A percentile compares a stretch with the other conserved stretches of the same genome.
These are phyloP conservation scores for Chymomyza amoena DNA, from an alignment of 2,888 invertebrate genomes.

Conservation along the genomic window DNA sequence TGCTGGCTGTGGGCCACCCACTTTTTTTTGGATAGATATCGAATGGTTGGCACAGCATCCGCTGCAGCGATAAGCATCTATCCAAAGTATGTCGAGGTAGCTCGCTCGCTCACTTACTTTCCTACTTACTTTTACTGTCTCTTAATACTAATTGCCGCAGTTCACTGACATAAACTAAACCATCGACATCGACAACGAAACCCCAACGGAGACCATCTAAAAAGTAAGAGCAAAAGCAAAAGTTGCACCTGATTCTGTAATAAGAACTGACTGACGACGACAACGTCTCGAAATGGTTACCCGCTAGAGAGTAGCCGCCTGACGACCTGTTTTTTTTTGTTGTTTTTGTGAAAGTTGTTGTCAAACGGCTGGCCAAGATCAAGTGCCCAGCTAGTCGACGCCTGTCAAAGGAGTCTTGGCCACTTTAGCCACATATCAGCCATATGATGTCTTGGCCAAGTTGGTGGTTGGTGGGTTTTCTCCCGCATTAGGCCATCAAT, in stretches of 20 bases:
- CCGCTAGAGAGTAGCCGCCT: background rate
- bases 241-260: conserved; percentile 73
- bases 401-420: conserved; percentile 62
- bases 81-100: conserved; percentile 56
- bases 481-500: conserved; percentile 31
- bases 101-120: conserved; percentile 50
- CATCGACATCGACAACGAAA: conserved; percentile 13
- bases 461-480: conserved; percentile 42
- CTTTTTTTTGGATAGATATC: conserved; percentile 37
- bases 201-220: conserved; percentile 4
- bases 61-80: conserved; percentile 3
- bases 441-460: conserved; percentile 28
- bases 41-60: background rate
- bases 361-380: conserved; percentile 22
- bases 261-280: conserved; percentile 54
- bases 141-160: conserved; percentile 49
- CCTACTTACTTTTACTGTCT: conserved; percentile 66
- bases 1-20: conserved; percentile 64
- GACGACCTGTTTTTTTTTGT: conserved; percentile 21
- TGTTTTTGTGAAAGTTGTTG: conserved; percentile 66
- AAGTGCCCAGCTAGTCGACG: background rate
- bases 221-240: conserved; percentile 54
- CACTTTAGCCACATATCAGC: conserved; percentile 31
- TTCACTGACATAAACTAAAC: conserved; percentile 56
- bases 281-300: background rate